These are phyloP conservation scores for Zingel zingel DNA, from an alignment of 2,113 vertebrate species.

Conservation along the genomic window DNA sequence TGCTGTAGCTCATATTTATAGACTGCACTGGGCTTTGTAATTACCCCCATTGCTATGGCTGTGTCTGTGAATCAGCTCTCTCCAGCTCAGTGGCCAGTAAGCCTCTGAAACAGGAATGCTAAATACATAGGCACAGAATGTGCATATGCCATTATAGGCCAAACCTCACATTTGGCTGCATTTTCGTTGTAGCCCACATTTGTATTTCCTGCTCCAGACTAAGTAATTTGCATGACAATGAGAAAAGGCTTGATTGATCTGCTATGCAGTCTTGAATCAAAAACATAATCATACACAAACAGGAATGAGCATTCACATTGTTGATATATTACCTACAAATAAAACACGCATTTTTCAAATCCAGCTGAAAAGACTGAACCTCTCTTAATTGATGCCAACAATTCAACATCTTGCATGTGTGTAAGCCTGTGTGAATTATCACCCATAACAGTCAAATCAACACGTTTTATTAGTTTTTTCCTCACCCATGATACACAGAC, in stretches of 20 bases:
- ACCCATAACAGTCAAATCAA: slow-evolving; percentile 41
- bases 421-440: background rate
- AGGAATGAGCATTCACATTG: background rate
- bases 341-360: background rate
- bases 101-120: slow-evolving; percentile 75
- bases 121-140: slow-evolving; percentile 76
- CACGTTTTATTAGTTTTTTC: slow-evolving; percentile 25
- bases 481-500: background rate
- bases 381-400: slow-evolving; percentile 30
- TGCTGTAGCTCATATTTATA: slow-evolving; percentile 79
- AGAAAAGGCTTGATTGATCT: slow-evolving; percentile 17
- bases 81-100: slow-evolving; percentile 54
- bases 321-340: background rate
- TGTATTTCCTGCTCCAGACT: slow-evolving; percentile 31
- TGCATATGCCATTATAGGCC: slow-evolving; percentile 67
- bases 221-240: slow-evolving; percentile 28
- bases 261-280: background rate
- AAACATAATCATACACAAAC: background rate
- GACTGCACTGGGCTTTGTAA: slow-evolving; percentile 78
- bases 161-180: slow-evolving; percentile 70
- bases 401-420: background rate
- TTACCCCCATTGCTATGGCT: slow-evolving; percentile 67
- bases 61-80: slow-evolving; percentile 68
- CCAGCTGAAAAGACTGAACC: background rate
- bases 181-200: slow-evolving; percentile 54